phyloP scores from a whole-genome alignment of 1,140 invertebrate species.

The Nephila pilipes region DNA sequence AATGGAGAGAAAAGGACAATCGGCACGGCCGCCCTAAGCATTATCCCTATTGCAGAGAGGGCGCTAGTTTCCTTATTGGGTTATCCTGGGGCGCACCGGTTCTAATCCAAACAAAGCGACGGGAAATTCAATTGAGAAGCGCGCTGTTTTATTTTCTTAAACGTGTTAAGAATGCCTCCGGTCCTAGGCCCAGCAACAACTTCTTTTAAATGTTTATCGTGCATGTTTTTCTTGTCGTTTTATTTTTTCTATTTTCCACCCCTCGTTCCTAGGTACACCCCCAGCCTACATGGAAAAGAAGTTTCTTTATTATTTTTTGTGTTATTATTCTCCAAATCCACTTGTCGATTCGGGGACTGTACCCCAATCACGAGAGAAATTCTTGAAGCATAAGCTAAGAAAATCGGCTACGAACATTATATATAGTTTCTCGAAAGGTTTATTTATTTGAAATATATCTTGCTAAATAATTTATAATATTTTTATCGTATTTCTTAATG shows the following conservation, averaged over 20 bases:
- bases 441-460: no score
- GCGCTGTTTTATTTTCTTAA: conserved; percentile 75
- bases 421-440: no score
- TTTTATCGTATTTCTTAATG: no score
- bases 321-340: conserved; percentile 44
- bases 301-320: conserved; percentile 60
- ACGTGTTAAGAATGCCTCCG: conserved; percentile 73
- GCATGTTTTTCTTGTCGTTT: conserved; percentile 69
- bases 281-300: not conserved
- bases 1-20: conserved; percentile 20
- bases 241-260: conserved; percentile 31
- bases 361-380: not conserved
- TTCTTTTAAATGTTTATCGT: conserved; percentile 76
- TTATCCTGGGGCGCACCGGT: conserved; percentile 57
- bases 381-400: not conserved
- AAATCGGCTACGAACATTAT: no score
- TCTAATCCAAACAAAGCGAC: conserved; percentile 73
- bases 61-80: conserved; percentile 49
- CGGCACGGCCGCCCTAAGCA: conserved; percentile 18
- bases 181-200: conserved; percentile 57
- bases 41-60: conserved; percentile 51
- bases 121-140: conserved; percentile 71
- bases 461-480: no score
- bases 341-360: conserved; percentile 56
- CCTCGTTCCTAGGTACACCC: not conserved